Evolutionary conservation across 2,888 invertebrate species (phyloP), one percentile per base, ranked within the genome.

Genomic region (Pristionchus mayeri): DNA sequence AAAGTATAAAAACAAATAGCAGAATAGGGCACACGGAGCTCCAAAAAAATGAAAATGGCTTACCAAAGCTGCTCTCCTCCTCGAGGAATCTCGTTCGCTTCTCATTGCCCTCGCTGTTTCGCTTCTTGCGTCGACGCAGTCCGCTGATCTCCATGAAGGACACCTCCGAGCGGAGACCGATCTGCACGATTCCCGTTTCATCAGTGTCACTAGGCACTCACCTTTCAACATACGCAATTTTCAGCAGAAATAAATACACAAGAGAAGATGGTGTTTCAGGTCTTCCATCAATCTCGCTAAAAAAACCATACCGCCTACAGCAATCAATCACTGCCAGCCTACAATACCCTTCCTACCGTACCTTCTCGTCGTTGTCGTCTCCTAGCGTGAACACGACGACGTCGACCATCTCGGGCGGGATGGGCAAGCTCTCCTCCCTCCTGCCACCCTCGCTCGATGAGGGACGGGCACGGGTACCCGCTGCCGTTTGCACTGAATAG

Each of bases 131-230:
- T 7, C 86, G 84, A 27, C 84, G 50, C 52, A 84, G 84, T 24
- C 83, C 84, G 86, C 93, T 93, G 87, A 93, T 86, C 52, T 89
- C 89, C 88, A 93, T 91, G 27, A 93, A 91, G 57, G 93, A 91
- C 3, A 93, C 89, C 71, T 93, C 90, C 11, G 93, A 90, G 37
- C 93, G 90, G 24, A 94, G 91, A 21, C 93, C 93, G 6, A 93
- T 71, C 76, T 76, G 81, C 9, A 54, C 71, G 7, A n/a, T n/a
- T n/a, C n/a, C n/a, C n/a, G n/a, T n/a, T n/a, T n/a, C n/a, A n/a
- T n/a, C n/a, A n/a, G n/a, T n/a, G n/a, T n/a, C n/a, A n/a, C n/a
- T n/a, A n/a, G n/a, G n/a, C n/a, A n/a, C n/a, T n/a, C n/a, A n/a
- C n/a, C n/a, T n/a, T n/a, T n/a, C n/a, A n/a, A n/a, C n/a, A n/a